These are phyloP conservation scores for Disparrhopalites patrizii DNA, from an alignment of 2,888 invertebrate genomes.

Conservation along the genomic window DNA sequence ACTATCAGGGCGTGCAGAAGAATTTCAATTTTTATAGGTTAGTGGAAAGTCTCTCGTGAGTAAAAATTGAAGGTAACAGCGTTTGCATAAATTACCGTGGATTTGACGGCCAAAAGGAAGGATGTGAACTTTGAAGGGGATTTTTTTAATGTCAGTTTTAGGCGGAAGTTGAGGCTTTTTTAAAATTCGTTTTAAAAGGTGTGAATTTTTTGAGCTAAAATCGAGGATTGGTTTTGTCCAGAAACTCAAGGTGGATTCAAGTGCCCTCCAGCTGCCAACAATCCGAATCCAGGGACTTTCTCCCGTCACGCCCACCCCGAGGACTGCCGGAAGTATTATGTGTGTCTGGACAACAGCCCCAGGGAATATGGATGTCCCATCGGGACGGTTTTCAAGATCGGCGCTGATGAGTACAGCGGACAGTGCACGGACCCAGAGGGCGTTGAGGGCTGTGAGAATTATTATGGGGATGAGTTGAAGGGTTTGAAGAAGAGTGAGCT, in stretches of 20 bases:
- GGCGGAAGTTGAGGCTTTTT: no score
- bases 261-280: slow-evolving; percentile 78
- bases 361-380: slow-evolving; percentile 94
- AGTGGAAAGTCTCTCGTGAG: no score
- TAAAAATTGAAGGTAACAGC: no score
- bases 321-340: slow-evolving; percentile 72
- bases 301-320: slow-evolving; percentile 92
- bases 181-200: background rate
- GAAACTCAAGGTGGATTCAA: slow-evolving; percentile 87
- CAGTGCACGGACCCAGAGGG: slow-evolving; percentile 94
- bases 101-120: no score
- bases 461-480: slow-evolving; percentile 94
- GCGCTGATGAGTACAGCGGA: slow-evolving; percentile 81
- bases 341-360: slow-evolving; percentile 79
- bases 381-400: slow-evolving; percentile 92
- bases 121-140: no score
- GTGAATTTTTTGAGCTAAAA: background rate
- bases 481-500: slow-evolving; percentile 90
- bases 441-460: slow-evolving; percentile 95
- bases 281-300: slow-evolving; percentile 80
- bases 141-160: no score
- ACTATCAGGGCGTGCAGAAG: no score
- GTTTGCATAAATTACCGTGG: no score
- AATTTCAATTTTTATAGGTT: no score
- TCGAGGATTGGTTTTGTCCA: slow-evolving; percentile 51